Evolutionary conservation across 2,113 vertebrate genomes (phyloP).

Genomic region (Dendropsophus ebraccatus): DNA sequence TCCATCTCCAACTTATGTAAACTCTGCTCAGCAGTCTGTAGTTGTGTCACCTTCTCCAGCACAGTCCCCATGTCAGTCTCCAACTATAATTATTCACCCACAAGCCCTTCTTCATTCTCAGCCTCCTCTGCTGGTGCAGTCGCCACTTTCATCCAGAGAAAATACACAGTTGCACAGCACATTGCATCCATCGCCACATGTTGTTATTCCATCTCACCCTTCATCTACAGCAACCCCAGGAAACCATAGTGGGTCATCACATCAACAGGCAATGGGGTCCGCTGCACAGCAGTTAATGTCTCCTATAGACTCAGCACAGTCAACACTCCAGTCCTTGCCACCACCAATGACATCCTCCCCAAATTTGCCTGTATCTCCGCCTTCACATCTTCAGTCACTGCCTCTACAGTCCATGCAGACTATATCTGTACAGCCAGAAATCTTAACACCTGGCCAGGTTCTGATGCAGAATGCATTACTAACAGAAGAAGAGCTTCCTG

Average conservation of each 20-base stretch:
- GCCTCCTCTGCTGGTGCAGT: constrained; percentile 78
- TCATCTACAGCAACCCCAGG: constrained; percentile 72
- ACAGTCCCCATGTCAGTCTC: constrained; percentile 80
- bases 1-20: constrained; percentile 71
- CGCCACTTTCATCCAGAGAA: constrained; percentile 75
- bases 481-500: constrained; percentile 85
- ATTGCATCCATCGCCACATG: constrained; percentile 65
- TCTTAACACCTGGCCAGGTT: constrained; percentile 81
- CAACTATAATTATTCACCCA: constrained; percentile 80
- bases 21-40: constrained; percentile 76
- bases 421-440: constrained; percentile 83
- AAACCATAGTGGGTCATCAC: constrained; percentile 73
- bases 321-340: constrained; percentile 71
- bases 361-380: constrained; percentile 76
- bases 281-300: constrained; percentile 71
- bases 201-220: constrained; percentile 70
- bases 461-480: constrained; percentile 83
- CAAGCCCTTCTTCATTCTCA: constrained; percentile 76
- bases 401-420: constrained; percentile 84
- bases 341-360: constrained; percentile 74
- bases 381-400: constrained; percentile 80
- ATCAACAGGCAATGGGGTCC: constrained; percentile 72
- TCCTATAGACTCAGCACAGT: constrained; percentile 72
- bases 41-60: constrained; percentile 80
- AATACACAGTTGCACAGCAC: constrained; percentile 65